phyloP scores from a whole-genome alignment of 1,140 invertebrate genomes.

The Anadara kagoshimensis region DNA sequence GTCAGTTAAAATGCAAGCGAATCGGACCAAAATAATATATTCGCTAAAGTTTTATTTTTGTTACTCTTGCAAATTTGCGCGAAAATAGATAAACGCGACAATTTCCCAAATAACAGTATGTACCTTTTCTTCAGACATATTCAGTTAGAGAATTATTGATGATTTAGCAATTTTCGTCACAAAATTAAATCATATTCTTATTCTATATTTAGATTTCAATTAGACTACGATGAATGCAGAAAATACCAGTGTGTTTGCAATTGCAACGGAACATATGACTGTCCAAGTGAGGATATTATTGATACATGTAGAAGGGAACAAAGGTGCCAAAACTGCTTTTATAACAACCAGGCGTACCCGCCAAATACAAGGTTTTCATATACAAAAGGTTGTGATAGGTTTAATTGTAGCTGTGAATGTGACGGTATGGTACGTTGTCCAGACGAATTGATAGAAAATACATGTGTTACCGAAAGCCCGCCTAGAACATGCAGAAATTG shows the following conservation, averaged over 20 bases:
- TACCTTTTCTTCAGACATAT: too few relatives aligned
- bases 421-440: slow-evolving; percentile 30
- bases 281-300: slow-evolving; percentile 21
- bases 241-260: slow-evolving; percentile 27
- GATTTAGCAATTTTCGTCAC: neutral
- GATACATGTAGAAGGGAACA: slow-evolving; percentile 11
- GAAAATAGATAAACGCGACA: too few relatives aligned
- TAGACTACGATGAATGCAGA: slow-evolving; percentile 30
- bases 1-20: too few relatives aligned
- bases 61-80: too few relatives aligned
- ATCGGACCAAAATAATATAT: too few relatives aligned
- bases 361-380: slow-evolving; percentile 22
- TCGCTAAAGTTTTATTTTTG: too few relatives aligned
- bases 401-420: slow-evolving; percentile 29
- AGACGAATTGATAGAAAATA: slow-evolving; percentile 12
- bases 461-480: neutral
- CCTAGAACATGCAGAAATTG: slow-evolving; percentile 29
- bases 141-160: neutral
- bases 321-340: neutral
- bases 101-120: too few relatives aligned
- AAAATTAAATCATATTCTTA: neutral
- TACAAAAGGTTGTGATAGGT: slow-evolving; percentile 15
- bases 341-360: neutral
- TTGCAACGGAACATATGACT: slow-evolving; percentile 25
- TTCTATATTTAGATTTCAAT: slow-evolving; percentile 24